These are phyloP conservation scores for Sinosuthora webbiana DNA, from an alignment of 2,113 vertebrate species.

Conservation along the genomic window DNA sequence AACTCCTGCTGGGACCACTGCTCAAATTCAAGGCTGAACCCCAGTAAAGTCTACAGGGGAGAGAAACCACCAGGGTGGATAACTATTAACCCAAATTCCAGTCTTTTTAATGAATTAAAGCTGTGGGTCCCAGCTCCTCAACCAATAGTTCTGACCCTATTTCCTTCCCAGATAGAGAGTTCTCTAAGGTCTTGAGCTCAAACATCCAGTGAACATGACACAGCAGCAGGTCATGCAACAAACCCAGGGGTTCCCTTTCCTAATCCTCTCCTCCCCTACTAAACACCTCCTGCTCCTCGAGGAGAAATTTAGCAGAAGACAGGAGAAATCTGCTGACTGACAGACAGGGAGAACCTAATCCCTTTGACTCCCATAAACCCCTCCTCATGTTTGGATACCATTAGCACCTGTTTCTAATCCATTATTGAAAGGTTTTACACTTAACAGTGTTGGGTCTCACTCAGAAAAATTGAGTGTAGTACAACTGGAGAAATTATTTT, in stretches of 20 bases:
- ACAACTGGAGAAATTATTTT: background rate
- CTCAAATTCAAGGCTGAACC: background rate
- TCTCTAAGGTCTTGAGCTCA: background rate
- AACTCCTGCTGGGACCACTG: background rate
- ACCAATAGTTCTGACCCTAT: background rate
- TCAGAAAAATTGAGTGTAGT: background rate
- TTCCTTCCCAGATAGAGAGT: background rate
- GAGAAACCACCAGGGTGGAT: background rate
- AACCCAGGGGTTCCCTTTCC: background rate
- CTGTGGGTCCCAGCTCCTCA: background rate
- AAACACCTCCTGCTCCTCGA: background rate
- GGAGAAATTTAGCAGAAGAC: background rate
- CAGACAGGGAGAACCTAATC: background rate
- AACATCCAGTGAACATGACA: rapidly evolving
- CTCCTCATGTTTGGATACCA: background rate
- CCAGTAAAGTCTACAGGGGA: background rate
- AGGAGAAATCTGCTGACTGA: background rate
- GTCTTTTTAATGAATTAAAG: background rate
- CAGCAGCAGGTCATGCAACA: background rate
- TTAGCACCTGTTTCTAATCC: background rate
- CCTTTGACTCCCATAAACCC: background rate
- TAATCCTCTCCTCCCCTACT: no score
- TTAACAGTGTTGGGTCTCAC: background rate
- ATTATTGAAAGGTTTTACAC: background rate
- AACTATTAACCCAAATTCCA: background rate